Conservation (phyloP, 2,113 vertebrate species). For the Pungitius pungitius region DNA sequence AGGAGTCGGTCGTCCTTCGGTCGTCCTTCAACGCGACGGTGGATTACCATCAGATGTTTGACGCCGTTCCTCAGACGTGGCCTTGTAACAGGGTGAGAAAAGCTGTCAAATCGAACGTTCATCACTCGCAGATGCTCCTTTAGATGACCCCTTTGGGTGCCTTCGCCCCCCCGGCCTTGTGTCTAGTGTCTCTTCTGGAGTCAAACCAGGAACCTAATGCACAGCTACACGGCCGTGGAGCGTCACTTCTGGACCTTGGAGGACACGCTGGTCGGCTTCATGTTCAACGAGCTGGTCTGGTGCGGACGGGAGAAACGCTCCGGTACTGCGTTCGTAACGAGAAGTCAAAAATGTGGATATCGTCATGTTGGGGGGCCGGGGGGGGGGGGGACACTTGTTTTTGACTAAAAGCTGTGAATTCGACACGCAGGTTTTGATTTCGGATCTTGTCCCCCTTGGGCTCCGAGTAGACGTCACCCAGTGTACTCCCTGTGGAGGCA, state of each 20-base stretch:
- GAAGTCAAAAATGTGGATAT: neutral
- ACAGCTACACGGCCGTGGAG: slow-evolving; percentile 70
- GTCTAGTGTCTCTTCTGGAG: slow-evolving; percentile 83
- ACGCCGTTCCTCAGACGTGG: slow-evolving; percentile 58
- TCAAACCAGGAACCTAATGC: slow-evolving; percentile 76
- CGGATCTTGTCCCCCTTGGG: slow-evolving; percentile 79
- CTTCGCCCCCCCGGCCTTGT: neutral
- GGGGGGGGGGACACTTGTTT: neutral
- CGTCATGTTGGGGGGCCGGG: neutral
- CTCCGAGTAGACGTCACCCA: slow-evolving; percentile 72
- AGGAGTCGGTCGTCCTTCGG: slow-evolving; percentile 69
- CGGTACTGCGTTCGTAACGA: slow-evolving; percentile 49
- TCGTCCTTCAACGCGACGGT: slow-evolving; percentile 70
- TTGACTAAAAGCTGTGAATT: slow-evolving; percentile 20
- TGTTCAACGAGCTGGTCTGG: slow-evolving; percentile 84
- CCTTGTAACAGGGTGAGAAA: slow-evolving; percentile 74
- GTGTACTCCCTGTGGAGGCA: slow-evolving; percentile 81
- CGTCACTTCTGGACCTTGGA: slow-evolving; percentile 79
- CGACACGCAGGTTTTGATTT: slow-evolving; percentile 77
- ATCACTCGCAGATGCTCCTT: neutral
- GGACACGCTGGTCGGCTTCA: slow-evolving; percentile 80
- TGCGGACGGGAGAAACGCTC: slow-evolving; percentile 72
- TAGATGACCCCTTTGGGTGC: neutral
- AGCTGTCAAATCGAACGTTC: rapidly evolving
- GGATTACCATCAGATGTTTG: slow-evolving; percentile 77